Base-by-base conservation (phyloP, 2,888 invertebrate species). In the Pasiphila rectangulata region DNA sequence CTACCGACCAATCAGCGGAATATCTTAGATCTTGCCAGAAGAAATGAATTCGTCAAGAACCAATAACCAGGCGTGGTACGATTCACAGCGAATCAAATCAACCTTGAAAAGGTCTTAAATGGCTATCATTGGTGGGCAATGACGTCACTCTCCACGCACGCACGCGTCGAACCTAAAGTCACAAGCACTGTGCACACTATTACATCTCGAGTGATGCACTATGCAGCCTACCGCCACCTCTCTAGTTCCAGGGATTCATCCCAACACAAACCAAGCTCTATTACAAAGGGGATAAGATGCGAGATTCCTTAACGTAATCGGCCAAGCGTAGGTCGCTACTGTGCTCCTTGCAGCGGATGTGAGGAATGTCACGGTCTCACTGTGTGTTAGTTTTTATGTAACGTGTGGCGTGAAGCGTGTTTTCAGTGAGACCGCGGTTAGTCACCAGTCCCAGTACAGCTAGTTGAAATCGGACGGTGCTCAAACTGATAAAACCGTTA, bases 181-280 rank as follows among this genome's bases (percentile, higher is more conserved):
- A 43, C 42, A 54, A 56, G 56, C 57, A 46, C 57, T 62, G 72
- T 73, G 71, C 68, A 64, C 54, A 59, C 66, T 63, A 66, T 61
- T 53, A 50, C 46, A 44, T 49, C 37, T 54, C 50, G 58, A 59
- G 68, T 72, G 68, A 70, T 64, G 69, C 70, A 67, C 71, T 69
- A 68, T 39, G 52, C 52, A 71, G 72, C 68, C 71, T 72, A 74
- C 75, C 76, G 70, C 72, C 75, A 74, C 74, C 73, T 57, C 63
- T 60, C 72, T 69, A 46, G 35, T 32, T 34, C 39, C 43, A 32
- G 35, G 39, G 41, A 24, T 34, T 30, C 29, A 37, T 36, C 40
- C 37, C 44, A 36, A 27, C 44, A 47, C 44, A 54, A 51, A 51
- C 51, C 51, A 41, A 54, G 46, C 50, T 46, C 47, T 51, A 50